phyloP scores from a whole-genome alignment of 2,113 vertebrate species.

The Corydoras maculifer region DNA sequence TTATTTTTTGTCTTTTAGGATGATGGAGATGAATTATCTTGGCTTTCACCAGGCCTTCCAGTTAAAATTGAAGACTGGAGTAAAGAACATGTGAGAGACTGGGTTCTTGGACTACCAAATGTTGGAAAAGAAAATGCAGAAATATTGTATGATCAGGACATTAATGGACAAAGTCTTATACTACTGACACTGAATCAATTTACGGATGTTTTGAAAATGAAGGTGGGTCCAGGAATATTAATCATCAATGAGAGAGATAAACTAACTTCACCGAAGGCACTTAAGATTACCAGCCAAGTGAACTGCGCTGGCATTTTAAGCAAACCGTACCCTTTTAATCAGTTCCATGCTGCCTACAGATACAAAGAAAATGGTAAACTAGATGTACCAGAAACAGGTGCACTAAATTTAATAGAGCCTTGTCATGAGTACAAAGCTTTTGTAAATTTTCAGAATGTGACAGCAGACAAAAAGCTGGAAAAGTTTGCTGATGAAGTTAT shows the following conservation, averaged over 20 bases:
- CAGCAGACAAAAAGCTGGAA: constrained; percentile 29
- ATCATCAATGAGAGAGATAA: constrained; percentile 51
- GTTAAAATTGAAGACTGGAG: constrained; percentile 51
- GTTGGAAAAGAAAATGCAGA: constrained; percentile 41
- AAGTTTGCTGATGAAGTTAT: constrained; percentile 57
- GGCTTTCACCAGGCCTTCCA: constrained; percentile 22
- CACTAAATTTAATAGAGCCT: constrained; percentile 54
- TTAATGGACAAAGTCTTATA: constrained; percentile 49
- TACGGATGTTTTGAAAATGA: constrained; percentile 21
- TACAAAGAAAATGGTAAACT: constrained; percentile 49
- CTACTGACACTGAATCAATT: constrained; percentile 43
- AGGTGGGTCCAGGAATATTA: constrained; percentile 49
- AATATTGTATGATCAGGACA: constrained; percentile 44
- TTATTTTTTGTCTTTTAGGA: constrained; percentile 37
- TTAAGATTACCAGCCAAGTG: constrained; percentile 4
- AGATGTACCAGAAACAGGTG: constrained; percentile 55
- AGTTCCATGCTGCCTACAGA: constrained; percentile 47
- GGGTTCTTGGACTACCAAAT: constrained; percentile 41
- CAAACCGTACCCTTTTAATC: constrained; percentile 57
- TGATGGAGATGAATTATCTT: constrained; percentile 9
- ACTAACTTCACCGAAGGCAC: constrained; percentile 25
- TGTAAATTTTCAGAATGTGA: constrained; percentile 28
- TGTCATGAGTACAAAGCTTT: constrained; percentile 65
- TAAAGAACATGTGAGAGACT: constrained; percentile 53
- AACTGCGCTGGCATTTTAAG: constrained; percentile 33